Percentiles rank a stretch among this genome's conserved stretches.
phyloP scores from a whole-genome alignment of 1,140 invertebrate genomes.

The Cherax destructor region DNA sequence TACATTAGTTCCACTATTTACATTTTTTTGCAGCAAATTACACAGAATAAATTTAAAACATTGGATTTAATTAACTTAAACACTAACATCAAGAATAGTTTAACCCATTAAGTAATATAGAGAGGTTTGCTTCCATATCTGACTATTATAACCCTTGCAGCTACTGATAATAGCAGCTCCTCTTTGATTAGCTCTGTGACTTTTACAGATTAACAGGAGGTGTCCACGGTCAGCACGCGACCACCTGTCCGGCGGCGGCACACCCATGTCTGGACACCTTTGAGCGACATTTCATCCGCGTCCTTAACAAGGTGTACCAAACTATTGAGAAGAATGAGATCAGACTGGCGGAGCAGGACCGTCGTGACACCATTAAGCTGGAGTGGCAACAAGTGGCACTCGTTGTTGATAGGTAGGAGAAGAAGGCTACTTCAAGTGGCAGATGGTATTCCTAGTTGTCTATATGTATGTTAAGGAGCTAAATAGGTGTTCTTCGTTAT shows the following conservation, averaged over 20 bases:
- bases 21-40: too few relatives aligned
- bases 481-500: too few relatives aligned
- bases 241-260: background rate
- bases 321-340: constrained; percentile 80
- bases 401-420: constrained; percentile 77
- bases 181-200: background rate
- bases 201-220: background rate
- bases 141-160: too few relatives aligned
- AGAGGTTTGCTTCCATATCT: too few relatives aligned
- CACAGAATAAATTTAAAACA: too few relatives aligned
- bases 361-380: constrained; percentile 77
- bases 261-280: constrained; percentile 62
- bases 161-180: too few relatives aligned
- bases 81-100: too few relatives aligned
- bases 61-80: too few relatives aligned
- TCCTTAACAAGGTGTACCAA: constrained; percentile 77
- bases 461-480: too few relatives aligned
- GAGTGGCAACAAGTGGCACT: constrained; percentile 81
- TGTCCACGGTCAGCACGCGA: background rate
- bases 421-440: background rate
- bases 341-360: constrained; percentile 79
- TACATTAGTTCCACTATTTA: too few relatives aligned
- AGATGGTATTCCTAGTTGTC: too few relatives aligned
- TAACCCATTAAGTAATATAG: too few relatives aligned
- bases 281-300: constrained; percentile 75